phyloP scores from a whole-genome alignment of 1,140 invertebrate genomes.

The Rhynchophorus ferrugineus region DNA sequence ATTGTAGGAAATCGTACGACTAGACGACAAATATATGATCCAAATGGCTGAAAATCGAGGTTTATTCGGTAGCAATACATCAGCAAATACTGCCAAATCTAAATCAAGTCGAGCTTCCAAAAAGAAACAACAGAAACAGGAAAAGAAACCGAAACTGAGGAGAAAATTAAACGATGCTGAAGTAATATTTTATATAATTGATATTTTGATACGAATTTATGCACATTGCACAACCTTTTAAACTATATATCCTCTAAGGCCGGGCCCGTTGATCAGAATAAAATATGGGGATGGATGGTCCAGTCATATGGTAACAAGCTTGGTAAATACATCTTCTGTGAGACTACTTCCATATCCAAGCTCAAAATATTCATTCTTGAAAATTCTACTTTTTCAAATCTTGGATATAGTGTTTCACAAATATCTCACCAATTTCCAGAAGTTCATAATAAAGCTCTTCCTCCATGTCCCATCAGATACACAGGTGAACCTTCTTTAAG shows the following conservation, averaged over 20 bases:
- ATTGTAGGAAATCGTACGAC: slow-evolving; percentile 55
- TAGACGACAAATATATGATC: slow-evolving; percentile 74
- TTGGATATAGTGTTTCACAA: too few species aligned
- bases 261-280: too few species aligned
- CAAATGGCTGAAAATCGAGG: slow-evolving; percentile 68
- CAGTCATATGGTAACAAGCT: too few species aligned
- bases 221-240: background rate
- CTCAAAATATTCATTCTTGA: too few species aligned
- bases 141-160: slow-evolving; percentile 22
- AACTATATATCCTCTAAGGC: background rate
- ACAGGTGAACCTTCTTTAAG: too few species aligned
- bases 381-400: too few species aligned
- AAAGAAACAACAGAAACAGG: slow-evolving; percentile 24
- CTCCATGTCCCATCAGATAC: too few species aligned
- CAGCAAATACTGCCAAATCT: slow-evolving; percentile 26
- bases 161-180: slow-evolving; percentile 25
- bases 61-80: slow-evolving; percentile 53
- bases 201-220: background rate
- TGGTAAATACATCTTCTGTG: background rate
- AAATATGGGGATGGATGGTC: too few species aligned
- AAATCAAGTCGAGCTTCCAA: slow-evolving; percentile 25
- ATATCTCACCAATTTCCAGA: too few species aligned
- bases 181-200: slow-evolving; percentile 9
- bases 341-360: background rate
- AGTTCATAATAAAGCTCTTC: too few species aligned